Evolutionary conservation across 1,140 invertebrate species (phyloP).

Genomic region (Episyrphus balteatus): DNA sequence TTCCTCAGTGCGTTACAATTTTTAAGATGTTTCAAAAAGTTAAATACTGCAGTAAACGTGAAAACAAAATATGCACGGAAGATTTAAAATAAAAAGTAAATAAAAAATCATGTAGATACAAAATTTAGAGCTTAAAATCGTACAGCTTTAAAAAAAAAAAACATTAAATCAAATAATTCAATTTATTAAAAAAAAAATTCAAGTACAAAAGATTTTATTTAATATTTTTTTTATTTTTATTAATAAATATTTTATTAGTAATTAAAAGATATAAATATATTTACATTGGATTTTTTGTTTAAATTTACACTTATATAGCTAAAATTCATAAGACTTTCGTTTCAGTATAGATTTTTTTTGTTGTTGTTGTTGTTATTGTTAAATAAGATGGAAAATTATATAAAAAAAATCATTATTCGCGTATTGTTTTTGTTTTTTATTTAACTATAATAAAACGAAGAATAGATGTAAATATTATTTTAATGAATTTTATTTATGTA

Average conservation of each 20-base stretch:
- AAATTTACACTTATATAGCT: slow-evolving; percentile 4
- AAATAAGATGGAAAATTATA: no score
- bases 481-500: neutral
- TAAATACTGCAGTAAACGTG: no score
- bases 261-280: slow-evolving; percentile 2
- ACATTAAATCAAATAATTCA: neutral
- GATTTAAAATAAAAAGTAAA: no score
- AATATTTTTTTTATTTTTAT: neutral
- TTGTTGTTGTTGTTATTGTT: no score
- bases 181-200: neutral
- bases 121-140: slow-evolving; percentile 1
- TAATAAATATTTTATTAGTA: slow-evolving; percentile 3
- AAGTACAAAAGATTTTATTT: no score
- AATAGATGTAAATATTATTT: slow-evolving; percentile 13
- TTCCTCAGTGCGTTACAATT: no score
- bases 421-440: slow-evolving; percentile 1
- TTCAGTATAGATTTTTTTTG: slow-evolving; percentile 7
- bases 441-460: slow-evolving; percentile 2
- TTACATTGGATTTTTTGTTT: neutral
- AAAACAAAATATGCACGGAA: no score
- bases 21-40: no score
- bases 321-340: slow-evolving; percentile 32
- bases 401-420: slow-evolving; percentile 14
- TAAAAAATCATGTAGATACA: no score
- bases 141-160: neutral